A percentile compares a stretch with the other conserved stretches of the same genome.
Evolutionary conservation across 2,888 invertebrate genomes (phyloP).

Genomic region (Atrina japonica): DNA sequence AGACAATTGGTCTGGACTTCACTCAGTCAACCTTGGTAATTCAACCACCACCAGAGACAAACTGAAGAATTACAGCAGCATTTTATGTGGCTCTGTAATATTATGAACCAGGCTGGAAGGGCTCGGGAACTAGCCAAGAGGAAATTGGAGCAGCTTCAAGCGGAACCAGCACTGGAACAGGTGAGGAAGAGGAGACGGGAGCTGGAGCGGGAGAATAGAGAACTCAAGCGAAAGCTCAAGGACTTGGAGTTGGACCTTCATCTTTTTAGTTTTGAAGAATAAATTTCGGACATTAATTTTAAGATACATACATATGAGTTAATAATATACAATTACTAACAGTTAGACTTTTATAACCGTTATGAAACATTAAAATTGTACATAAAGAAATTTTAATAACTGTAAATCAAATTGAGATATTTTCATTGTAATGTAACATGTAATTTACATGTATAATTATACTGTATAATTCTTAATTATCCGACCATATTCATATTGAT

Average conservation of each 20-base stretch:
- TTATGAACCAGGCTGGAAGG: slow-evolving; percentile 3
- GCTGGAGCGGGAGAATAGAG: neutral
- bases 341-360: too few relatives aligned
- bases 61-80: neutral
- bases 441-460: too few relatives aligned
- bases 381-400: too few relatives aligned
- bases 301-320: too few relatives aligned
- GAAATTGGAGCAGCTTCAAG: neutral
- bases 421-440: too few relatives aligned
- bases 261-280: too few relatives aligned
- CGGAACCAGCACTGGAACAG: neutral
- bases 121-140: neutral
- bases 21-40: neutral
- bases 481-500: too few relatives aligned
- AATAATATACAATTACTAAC: too few relatives aligned
- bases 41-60: neutral
- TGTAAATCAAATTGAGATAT: too few relatives aligned
- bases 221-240: neutral
- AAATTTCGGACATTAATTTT: too few relatives aligned
- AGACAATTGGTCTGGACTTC: slow-evolving; percentile 1
- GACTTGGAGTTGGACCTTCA: neutral
- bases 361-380: too few relatives aligned
- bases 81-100: neutral
- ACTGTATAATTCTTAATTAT: too few relatives aligned
- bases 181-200: neutral